phyloP scores from a whole-genome alignment of 2,113 vertebrate genomes.

The Pteruthius melanotis region DNA sequence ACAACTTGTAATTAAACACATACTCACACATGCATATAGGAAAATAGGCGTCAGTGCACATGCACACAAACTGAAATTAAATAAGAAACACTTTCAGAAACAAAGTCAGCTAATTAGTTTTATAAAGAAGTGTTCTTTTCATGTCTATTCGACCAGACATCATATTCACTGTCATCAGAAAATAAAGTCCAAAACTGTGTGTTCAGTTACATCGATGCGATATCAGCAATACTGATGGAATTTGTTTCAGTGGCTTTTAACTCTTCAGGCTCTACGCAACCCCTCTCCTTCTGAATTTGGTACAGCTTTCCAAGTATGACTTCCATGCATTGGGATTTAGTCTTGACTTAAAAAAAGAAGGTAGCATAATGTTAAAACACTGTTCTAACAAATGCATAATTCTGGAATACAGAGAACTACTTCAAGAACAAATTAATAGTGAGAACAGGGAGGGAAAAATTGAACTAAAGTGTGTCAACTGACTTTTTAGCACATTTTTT shows the following conservation, averaged over 20 bases:
- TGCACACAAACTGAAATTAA: conserved; percentile 6
- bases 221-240: background rate
- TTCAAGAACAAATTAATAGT: background rate
- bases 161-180: background rate
- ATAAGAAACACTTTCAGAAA: background rate
- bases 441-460: background rate
- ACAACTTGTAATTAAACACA: conserved; percentile 55
- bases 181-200: background rate
- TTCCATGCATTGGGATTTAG: background rate
- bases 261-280: background rate
- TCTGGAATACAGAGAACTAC: background rate
- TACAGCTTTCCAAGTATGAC: background rate
- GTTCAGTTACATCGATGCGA: rapidly evolving
- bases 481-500: background rate
- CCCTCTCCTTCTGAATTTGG: background rate
- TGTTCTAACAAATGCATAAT: background rate
- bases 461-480: background rate
- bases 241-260: background rate
- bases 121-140: background rate
- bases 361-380: background rate
- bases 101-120: background rate
- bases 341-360: background rate
- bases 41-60: background rate
- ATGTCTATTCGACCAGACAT: background rate
- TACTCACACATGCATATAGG: background rate